Percentiles rank a stretch among this genome's conserved stretches.
Evolutionary conservation across 2,888 invertebrate genomes (phyloP).

Genomic region (Macaria liturata): DNA sequence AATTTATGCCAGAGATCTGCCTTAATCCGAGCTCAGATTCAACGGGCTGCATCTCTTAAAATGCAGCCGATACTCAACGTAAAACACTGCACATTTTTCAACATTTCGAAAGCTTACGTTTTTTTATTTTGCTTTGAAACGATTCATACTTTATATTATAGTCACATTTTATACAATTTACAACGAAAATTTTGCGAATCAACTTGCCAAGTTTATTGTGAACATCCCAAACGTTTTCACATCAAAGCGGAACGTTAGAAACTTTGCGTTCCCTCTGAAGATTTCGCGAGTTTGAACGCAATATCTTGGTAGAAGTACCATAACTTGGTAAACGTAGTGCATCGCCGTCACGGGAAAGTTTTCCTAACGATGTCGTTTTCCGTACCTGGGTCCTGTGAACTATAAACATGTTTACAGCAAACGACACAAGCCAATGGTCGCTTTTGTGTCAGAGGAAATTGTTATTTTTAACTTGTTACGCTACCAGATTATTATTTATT

Average conservation of each 20-base stretch:
- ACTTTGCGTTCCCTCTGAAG: slow-evolving; percentile 13
- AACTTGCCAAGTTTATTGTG: slow-evolving; percentile 11
- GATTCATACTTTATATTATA: not conserved
- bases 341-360: slow-evolving; percentile 14
- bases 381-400: too few species aligned
- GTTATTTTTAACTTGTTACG: too few species aligned
- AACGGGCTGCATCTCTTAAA: slow-evolving; percentile 19
- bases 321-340: slow-evolving; percentile 14
- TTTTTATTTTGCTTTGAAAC: not conserved
- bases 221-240: slow-evolving; percentile 23
- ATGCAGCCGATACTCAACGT: slow-evolving; percentile 7
- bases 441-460: too few species aligned
- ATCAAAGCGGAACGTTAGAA: slow-evolving; percentile 19
- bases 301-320: slow-evolving; percentile 19
- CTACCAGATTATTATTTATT: too few species aligned
- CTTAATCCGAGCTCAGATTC: slow-evolving; percentile 38
- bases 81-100: not conserved
- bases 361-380: slow-evolving; percentile 11
- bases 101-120: slow-evolving; percentile 5
- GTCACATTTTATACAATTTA: slow-evolving; percentile 2
- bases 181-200: slow-evolving; percentile 3
- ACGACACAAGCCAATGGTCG: too few species aligned
- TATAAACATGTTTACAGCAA: too few species aligned
- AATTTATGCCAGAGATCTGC: slow-evolving; percentile 52
- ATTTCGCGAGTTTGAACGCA: slow-evolving; percentile 15